Percentiles rank a stretch among this genome's conserved stretches.
Evolutionary conservation across 2,797 vertebrate genomes (phyloP).

Genomic region (Manis javanica): DNA sequence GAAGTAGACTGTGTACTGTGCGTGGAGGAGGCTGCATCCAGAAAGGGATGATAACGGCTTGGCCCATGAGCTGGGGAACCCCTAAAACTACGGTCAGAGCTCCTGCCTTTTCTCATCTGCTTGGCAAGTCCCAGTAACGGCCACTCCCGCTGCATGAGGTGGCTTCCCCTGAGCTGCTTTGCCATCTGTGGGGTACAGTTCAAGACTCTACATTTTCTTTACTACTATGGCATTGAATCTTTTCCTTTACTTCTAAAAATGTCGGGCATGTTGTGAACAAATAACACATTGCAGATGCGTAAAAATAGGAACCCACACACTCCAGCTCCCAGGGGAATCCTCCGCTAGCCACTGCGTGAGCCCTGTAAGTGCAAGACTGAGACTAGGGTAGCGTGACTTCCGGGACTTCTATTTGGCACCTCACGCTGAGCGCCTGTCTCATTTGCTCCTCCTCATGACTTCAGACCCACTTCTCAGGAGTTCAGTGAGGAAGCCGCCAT

Average conservation of each 20-base stretch:
- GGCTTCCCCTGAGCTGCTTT: neutral
- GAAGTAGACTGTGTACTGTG: neutral
- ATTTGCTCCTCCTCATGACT: no score
- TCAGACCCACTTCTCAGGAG: neutral
- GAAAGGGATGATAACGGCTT: neutral
- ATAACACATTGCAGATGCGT: rapidly evolving
- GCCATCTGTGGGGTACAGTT: neutral
- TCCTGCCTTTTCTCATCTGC: neutral
- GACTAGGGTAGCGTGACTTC: neutral
- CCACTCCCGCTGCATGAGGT: neutral
- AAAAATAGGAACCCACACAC: neutral
- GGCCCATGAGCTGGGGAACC: neutral
- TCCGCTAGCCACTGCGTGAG: rapidly evolving
- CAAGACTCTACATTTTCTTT: neutral
- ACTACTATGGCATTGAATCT: neutral
- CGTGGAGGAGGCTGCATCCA: neutral
- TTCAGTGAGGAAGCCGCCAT: neutral
- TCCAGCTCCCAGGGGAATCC: neutral
- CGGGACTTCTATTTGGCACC: neutral
- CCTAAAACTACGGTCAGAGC: neutral
- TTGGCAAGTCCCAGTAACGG: neutral
- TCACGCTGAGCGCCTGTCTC: neutral
- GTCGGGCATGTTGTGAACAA: neutral
- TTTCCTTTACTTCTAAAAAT: neutral
- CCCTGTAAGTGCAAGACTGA: neutral